phyloP scores from a whole-genome alignment of 2,797 vertebrate genomes.

The Benthosema pterotum region DNA sequence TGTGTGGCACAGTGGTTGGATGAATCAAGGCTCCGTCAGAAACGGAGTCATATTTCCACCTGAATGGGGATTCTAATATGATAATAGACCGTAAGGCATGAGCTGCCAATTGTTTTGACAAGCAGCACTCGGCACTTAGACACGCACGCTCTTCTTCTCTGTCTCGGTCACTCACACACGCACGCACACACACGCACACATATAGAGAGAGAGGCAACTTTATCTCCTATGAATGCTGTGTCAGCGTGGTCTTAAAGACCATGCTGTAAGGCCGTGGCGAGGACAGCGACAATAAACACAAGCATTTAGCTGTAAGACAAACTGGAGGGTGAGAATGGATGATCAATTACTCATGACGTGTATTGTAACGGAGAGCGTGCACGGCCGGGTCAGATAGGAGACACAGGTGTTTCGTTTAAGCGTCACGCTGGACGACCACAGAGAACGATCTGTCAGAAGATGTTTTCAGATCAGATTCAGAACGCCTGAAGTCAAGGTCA shows the following conservation, averaged over 20 bases:
- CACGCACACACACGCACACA: conserved; percentile 1
- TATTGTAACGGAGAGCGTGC: conserved; percentile 47
- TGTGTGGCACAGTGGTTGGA: conserved; percentile 36
- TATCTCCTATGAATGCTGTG: neutral
- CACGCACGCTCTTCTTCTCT: neutral
- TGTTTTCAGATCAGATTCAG: no score
- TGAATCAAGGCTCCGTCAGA: conserved; percentile 49
- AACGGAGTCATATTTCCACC: conserved; percentile 38
- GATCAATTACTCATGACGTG: conserved; percentile 65
- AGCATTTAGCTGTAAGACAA: conserved; percentile 24
- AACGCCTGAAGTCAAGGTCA: no score
- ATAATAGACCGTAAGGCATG: conserved; percentile 17
- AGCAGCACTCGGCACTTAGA: conserved; percentile 37
- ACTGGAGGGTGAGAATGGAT: conserved; percentile 26
- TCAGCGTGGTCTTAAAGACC: conserved; percentile 8
- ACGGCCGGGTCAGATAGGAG: conserved; percentile 35
- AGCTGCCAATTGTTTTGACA: conserved; percentile 58
- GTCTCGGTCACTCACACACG: neutral
- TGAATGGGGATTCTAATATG: conserved; percentile 38
- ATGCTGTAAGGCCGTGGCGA: conserved; percentile 3
- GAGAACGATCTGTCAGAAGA: no score
- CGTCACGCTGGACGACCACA: conserved; percentile 12
- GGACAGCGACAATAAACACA: conserved; percentile 32
- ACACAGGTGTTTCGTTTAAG: conserved; percentile 50
- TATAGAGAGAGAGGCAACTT: conserved; percentile 9